These are phyloP conservation scores for Balaeniceps rex DNA, from an alignment of 2,113 vertebrate genomes.

Conservation along the genomic window DNA sequence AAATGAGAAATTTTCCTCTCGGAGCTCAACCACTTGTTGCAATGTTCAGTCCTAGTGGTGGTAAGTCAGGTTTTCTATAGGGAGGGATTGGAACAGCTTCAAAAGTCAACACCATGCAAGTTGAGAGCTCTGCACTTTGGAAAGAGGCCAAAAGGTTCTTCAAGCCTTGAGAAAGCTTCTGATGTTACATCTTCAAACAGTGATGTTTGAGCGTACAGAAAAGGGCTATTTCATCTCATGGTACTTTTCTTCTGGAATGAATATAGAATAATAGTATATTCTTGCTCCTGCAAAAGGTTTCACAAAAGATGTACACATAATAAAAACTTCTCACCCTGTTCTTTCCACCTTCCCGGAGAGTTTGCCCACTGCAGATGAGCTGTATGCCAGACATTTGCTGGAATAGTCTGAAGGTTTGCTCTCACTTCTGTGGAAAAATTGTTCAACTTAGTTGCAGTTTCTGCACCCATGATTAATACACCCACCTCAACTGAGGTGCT, in stretches of 20 bases:
- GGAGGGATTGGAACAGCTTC: not conserved
- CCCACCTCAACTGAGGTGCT: not conserved
- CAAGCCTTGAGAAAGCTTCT: not conserved
- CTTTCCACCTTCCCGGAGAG: not conserved
- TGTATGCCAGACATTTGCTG: not conserved
- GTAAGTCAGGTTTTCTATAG: not conserved
- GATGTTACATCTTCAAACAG: not conserved
- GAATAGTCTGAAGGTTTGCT: not conserved
- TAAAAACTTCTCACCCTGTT: not conserved
- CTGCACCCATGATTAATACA: not conserved
- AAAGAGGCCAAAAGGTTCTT: constrained; percentile 1
- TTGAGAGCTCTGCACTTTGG: not conserved
- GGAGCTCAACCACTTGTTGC: not conserved
- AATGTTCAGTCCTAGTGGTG: not conserved
- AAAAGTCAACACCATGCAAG: not conserved
- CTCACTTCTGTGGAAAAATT: not conserved
- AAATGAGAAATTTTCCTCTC: not conserved
- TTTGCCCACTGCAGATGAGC: not conserved
- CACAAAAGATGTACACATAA: not conserved
- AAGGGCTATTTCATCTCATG: not conserved
- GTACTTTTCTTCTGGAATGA: not conserved
- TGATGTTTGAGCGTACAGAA: not conserved
- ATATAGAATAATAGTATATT: not conserved
- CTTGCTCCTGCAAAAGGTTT: not conserved
- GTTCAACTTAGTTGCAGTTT: not conserved